Percentiles rank a stretch among this genome's conserved stretches.
Conservation (phyloP, 2,113 vertebrate genomes). For the Paralichthys olivaceus region DNA sequence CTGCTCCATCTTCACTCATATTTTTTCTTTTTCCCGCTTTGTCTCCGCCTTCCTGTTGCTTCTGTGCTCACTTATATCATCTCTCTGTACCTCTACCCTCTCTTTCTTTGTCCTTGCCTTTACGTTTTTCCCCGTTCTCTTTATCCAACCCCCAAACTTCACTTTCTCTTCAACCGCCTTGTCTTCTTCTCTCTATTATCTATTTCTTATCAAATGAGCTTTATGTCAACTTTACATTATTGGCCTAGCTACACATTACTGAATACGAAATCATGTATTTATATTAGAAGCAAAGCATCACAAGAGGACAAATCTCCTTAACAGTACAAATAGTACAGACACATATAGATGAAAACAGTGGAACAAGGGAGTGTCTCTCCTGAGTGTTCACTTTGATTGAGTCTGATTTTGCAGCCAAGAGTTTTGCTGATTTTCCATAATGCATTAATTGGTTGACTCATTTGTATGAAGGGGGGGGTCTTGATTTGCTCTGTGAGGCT, state of each 20-base stretch:
- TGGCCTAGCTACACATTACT: not conserved
- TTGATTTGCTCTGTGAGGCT: too few species aligned
- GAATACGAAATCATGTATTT: not conserved
- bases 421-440: too few species aligned
- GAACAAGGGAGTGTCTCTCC: too few species aligned
- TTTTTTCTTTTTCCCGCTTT: not conserved
- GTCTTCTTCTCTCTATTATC: not conserved
- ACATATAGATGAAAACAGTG: not conserved
- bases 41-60: too few species aligned
- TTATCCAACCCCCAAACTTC: not conserved
- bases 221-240: not conserved
- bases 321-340: not conserved
- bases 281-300: not conserved
- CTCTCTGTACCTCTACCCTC: constrained; percentile 9
- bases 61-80: not conserved
- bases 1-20: constrained; percentile 22
- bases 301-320: not conserved
- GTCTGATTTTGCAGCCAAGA: too few species aligned
- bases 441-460: too few species aligned
- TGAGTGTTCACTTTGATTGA: too few species aligned
- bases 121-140: constrained; percentile 7
- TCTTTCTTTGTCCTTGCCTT: constrained; percentile 30
- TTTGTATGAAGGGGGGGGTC: too few species aligned
- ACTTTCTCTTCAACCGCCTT: not conserved
- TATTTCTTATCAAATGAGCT: constrained; percentile 1